Conservation (phyloP, 2,113 vertebrate genomes). For the Suricata suricatta region DNA sequence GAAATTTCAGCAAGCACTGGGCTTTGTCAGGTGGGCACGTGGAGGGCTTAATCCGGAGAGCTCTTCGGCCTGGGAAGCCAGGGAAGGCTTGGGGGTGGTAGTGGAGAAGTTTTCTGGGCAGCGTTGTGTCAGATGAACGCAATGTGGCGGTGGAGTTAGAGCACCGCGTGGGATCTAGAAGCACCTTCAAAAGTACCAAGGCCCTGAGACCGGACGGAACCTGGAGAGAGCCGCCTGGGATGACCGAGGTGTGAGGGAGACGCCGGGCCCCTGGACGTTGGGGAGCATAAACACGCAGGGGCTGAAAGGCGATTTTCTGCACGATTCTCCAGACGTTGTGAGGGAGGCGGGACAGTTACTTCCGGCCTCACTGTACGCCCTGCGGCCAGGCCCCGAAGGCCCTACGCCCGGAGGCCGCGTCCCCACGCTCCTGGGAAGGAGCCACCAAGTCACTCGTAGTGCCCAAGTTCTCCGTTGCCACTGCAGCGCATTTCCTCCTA, state of each 20-base stretch:
- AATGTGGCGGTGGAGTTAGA: neutral
- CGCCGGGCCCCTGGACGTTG: neutral
- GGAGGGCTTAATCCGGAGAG: neutral
- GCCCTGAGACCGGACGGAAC: neutral
- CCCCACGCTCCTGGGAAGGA: fast-evolving
- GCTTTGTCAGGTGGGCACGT: neutral
- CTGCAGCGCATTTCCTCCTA: neutral
- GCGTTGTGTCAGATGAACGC: neutral
- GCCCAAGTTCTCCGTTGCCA: neutral
- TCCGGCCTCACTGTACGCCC: neutral
- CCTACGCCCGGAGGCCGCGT: neutral
- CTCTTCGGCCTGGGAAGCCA: fast-evolving
- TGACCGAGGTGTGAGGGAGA: fast-evolving
- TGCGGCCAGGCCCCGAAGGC: neutral
- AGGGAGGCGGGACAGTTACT: neutral
- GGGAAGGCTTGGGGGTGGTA: neutral
- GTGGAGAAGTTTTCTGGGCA: neutral
- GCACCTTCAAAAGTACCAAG: neutral
- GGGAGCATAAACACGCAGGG: neutral
- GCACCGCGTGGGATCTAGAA: too few species aligned
- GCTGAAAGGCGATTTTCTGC: neutral
- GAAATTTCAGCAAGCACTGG: neutral
- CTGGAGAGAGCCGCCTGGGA: neutral
- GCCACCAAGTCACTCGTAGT: neutral
- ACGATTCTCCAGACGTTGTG: neutral